Evolutionary conservation across 2,113 vertebrate species (phyloP).

Genomic region (Microtus montanus): DNA sequence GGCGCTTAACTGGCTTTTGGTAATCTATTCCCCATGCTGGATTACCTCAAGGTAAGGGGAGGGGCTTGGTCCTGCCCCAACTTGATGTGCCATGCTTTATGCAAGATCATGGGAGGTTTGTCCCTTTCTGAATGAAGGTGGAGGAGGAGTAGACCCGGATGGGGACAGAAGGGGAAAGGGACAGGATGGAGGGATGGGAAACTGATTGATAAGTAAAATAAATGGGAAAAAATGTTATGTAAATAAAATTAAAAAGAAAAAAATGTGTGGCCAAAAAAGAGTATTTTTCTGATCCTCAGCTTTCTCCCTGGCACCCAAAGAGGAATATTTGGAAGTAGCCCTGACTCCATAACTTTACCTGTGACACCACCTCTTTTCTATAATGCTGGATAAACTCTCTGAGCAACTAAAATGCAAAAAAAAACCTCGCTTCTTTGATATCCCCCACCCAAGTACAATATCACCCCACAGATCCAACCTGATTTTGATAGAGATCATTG

Average conservation of each 20-base stretch:
- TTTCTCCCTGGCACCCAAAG: constrained; percentile 48
- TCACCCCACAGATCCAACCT: not conserved
- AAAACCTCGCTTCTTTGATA: constrained; percentile 24
- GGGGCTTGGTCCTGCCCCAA: too few species aligned
- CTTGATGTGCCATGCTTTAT: too few species aligned
- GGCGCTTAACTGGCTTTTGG: too few species aligned
- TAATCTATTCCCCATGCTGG: too few species aligned
- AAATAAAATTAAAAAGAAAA: constrained; percentile 40
- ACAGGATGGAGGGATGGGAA: too few species aligned
- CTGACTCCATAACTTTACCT: constrained; percentile 60
- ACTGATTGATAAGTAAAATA: too few species aligned
- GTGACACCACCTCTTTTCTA: constrained; percentile 58
- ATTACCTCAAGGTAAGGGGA: too few species aligned
- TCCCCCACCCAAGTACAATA: not conserved
- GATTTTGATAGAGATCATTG: not conserved
- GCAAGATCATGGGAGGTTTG: too few species aligned
- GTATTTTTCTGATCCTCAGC: constrained; percentile 49
- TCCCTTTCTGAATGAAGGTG: too few species aligned
- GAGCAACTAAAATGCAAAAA: constrained; percentile 54
- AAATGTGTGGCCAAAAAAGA: constrained; percentile 63
- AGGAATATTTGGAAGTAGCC: constrained; percentile 66
- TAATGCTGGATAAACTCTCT: constrained; percentile 58
- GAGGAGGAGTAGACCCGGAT: too few species aligned
- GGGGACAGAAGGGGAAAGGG: too few species aligned
- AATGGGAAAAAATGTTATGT: too few species aligned